Base-by-base conservation (phyloP, 2,113 vertebrate genomes). In the Pseudorhombus dupliciocellatus region DNA sequence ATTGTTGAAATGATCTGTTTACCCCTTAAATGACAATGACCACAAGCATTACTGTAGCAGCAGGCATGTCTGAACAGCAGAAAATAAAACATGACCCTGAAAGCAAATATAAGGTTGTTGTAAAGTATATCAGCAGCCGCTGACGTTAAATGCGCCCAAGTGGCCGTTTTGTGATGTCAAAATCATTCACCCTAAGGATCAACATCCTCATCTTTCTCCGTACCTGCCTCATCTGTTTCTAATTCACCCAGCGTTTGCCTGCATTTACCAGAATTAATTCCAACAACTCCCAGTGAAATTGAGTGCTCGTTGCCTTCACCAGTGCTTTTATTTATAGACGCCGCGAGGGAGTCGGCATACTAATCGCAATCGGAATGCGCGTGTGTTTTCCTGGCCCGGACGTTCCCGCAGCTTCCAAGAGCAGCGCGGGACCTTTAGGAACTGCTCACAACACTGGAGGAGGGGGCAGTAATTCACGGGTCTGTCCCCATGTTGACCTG, bases 261-360 rank as follows among this genome's bases (percentile, higher is more conserved):
- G 21, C 21, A 53, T 66, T 73, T 60, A 28, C 59, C 18, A 50
- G 26, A 53, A 72, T 72, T 67, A 42, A 57, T 51, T 67, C 53
- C 31, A 80, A 48, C 59, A 53, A 52, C 21, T 59, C 28, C 16
- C 50, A 26, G 55, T 57, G 56, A 67, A 79, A 63, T 60, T 51
- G 66, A 11, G 26, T 12, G 56, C 21, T 53, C 56, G 55, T 66
- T 28, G 21, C 66, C 65, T 58, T 64, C 24, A 66, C 44, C 40
- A 34, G 16, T 22, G 21, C 21, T 51, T 63, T 71, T 78, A 75
- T 78, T 77, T 71, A 65, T 77, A 67, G 54, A 71, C 63, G 16
- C 12, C 20, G 52, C 2, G 0, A 37, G 52, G 55, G 12, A 67
- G 9, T 20, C 56, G 56, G 65, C 57, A 78, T 68, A 76, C 73